These are phyloP conservation scores for Zeuzera pyrina DNA, from an alignment of 2,888 invertebrate species.

Conservation along the genomic window DNA sequence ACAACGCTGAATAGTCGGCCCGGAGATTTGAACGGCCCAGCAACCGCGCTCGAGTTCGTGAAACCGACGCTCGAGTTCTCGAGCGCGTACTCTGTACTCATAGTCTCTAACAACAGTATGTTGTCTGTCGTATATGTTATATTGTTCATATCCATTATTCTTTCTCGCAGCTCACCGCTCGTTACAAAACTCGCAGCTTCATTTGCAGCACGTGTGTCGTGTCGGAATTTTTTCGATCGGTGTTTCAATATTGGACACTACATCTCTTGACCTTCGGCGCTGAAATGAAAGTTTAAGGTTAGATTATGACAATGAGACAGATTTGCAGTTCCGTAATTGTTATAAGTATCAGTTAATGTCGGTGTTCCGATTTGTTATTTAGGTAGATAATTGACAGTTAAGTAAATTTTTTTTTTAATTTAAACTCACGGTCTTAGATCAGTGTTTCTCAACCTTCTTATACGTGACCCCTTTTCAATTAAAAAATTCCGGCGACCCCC, in stretches of 20 bases:
- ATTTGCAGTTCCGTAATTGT: too few species aligned
- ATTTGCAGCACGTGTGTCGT: slow-evolving; percentile 2
- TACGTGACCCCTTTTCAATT: too few species aligned
- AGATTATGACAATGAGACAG: too few species aligned
- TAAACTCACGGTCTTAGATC: too few species aligned
- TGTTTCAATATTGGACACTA: not conserved
- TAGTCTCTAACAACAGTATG: slow-evolving; percentile 1
- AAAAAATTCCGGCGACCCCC: too few species aligned
- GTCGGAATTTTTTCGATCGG: slow-evolving; percentile 4
- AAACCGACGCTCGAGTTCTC: slow-evolving; percentile 3
- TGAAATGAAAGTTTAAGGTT: too few species aligned
- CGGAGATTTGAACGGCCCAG: slow-evolving; percentile 6
- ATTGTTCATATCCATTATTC: slow-evolving; percentile 1
- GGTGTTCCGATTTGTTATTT: too few species aligned
- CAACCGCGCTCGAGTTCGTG: slow-evolving; percentile 13
- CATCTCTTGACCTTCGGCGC: slow-evolving; percentile 1
- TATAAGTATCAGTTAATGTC: too few species aligned
- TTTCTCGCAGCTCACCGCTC: slow-evolving; percentile 4
- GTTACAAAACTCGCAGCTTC: slow-evolving; percentile 3
- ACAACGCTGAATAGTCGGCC: slow-evolving; percentile 29
- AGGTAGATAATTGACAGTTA: too few species aligned
- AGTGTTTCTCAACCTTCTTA: too few species aligned
- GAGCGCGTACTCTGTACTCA: slow-evolving; percentile 3
- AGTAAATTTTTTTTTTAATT: too few species aligned
- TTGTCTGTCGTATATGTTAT: too few species aligned